Base-by-base conservation (phyloP, 2,797 vertebrate species). In the Lophius americanus region DNA sequence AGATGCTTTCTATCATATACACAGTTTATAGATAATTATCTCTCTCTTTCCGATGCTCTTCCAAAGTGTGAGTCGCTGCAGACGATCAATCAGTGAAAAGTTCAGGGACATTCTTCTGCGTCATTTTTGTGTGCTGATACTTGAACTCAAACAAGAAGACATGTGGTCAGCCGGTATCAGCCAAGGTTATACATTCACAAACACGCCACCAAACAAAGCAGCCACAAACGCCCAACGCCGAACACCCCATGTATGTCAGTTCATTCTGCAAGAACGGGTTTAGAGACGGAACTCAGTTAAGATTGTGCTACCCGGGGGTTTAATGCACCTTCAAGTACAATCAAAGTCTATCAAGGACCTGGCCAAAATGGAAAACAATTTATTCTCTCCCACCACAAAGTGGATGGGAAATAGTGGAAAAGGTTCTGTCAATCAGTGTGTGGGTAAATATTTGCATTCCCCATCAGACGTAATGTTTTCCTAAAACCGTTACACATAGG, bases 101-200 rank as follows among this genome's bases (percentile, higher is more conserved):
- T 64, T 76, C 66, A 46, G 50, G 70, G 67, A 74, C 81, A 73
- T 68, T 81, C 52, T 66, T 80, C 44, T 58, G 68, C 60, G 39
- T 85, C 76, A 85, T 86, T 60, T 52, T 50, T 78, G 64, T 87
- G 68, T 74, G 65, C 73, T 84, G 57, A 44, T 3, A 14, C 39
- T 62, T 64, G 61, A 60, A 83, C 63, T 82, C 70, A 70, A 83
- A 85, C 48, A 79, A 78, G 57, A 51, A 44, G 39, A 49, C 49
- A 63, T 13, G 8, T 54, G 64, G 51, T 70, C 62, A 58, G 51
- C 9, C 7, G 61, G 51, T 37, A 35, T 62, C 39, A 58, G 48
- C 74, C 56, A 67, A 73, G 74, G 58, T 63, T 63, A 38, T 35
- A 41, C 43, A 68, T 59, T 59, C 57, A 64, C 62, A 53, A 7